Base-by-base conservation (phyloP, 23 tunicate genomes). In the Halocynthia roretzi region DNA sequence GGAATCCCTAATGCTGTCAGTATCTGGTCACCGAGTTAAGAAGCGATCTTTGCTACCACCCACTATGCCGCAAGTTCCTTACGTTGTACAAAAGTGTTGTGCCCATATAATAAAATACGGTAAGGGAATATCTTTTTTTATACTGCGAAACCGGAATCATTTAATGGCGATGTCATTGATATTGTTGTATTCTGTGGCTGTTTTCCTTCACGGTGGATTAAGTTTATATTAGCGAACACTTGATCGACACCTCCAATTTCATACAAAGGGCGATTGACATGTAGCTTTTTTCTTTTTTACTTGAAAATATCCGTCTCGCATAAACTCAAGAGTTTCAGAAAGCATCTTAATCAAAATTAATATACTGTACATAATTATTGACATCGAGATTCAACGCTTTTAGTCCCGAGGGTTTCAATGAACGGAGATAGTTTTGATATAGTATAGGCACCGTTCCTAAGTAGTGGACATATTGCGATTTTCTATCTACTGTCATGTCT, bases 1-100 rank as follows among this genome's bases (percentile, higher is more conserved):
- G 61, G 85, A 92, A 68, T 90, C 98, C 17, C 81, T 92, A 7
- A 82, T 86, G 17, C 76, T 84, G 22, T 81, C 97, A 23, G 97
- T 76, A 53, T 71, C 92, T 10, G 75, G 96, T 8, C 68, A 61
- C 12, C 61, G 72, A 54, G 82, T 78, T 51, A 79, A 86, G 54
- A 86, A 86, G 57, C 77, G 88, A 78, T 85, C 91, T 50, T 80
- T 92, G 53, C 72, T 89, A 68, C 91, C 98, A 12, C 91, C 98
- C 4, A 86, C 98, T 6, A 92, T 92, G 98, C 74, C 83, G 15
- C 92, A 86, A 79, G 98, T 92, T 11, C 98, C 98, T 12, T 92
- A 92, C 68, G 98, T 85, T 9, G 98, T 92, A 15, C 98, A 92
- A 61, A 92, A 92, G 67, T 92, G 98, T 85, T 92, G 98, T 67